Evolutionary conservation across 30 jellyfish, hydroid and myxozoan species (phyloP).

Genomic region (Aurelia coerulea): DNA sequence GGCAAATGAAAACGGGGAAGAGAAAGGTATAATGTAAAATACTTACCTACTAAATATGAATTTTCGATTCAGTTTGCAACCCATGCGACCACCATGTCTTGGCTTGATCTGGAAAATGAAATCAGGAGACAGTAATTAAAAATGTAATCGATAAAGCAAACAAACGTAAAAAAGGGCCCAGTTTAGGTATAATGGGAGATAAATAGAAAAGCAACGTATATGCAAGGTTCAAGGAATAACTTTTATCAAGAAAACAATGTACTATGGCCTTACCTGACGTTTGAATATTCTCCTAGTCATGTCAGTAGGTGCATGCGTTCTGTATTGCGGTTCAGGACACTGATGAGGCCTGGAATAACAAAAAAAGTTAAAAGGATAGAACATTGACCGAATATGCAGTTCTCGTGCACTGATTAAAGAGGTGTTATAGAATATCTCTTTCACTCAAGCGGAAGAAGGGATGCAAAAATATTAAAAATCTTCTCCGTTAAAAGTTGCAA

Average conservation of each 20-base stretch:
- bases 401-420: too few relatives aligned
- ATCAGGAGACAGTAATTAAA: too few relatives aligned
- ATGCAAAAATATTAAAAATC: too few relatives aligned
- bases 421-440: too few relatives aligned
- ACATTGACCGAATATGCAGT: too few relatives aligned
- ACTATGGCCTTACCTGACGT: slow-evolving; percentile 57
- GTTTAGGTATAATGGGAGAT: too few relatives aligned
- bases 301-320: slow-evolving; percentile 74
- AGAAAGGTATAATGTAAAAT: neutral
- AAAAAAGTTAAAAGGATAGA: neutral
- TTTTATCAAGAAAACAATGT: neutral
- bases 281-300: slow-evolving; percentile 63
- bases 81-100: slow-evolving; percentile 88
- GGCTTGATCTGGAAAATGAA: slow-evolving; percentile 45
- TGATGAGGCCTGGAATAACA: slow-evolving; percentile 74
- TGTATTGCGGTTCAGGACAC: slow-evolving; percentile 92
- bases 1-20: neutral
- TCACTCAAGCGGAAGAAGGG: too few relatives aligned
- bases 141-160: too few relatives aligned
- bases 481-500: too few relatives aligned
- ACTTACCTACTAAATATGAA: slow-evolving; percentile 64
- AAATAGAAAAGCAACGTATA: too few relatives aligned
- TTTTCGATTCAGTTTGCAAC: slow-evolving; percentile 79
- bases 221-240: neutral
- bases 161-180: too few relatives aligned